These are phyloP conservation scores for Sipha flava DNA, from an alignment of 1,140 invertebrate genomes.

Conservation along the genomic window DNA sequence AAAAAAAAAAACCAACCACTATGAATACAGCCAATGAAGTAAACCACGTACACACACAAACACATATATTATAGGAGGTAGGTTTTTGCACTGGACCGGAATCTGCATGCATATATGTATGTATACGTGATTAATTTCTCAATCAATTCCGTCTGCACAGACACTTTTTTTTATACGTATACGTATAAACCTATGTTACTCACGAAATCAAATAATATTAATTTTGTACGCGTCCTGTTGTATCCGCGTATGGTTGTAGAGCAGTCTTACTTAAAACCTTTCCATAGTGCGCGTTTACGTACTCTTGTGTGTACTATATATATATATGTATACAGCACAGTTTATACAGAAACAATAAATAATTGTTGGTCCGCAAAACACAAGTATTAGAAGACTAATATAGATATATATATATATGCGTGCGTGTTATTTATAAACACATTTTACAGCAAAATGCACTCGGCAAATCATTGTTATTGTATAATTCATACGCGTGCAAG, in stretches of 20 bases:
- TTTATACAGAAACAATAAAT: neutral
- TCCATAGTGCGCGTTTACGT: too few species aligned
- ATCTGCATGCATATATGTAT: neutral
- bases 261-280: too few species aligned
- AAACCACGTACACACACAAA: neutral
- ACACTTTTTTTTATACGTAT: too few species aligned
- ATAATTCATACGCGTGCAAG: too few species aligned
- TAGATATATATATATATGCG: too few species aligned
- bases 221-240: neutral
- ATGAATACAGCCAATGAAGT: neutral
- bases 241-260: too few species aligned
- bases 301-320: neutral
- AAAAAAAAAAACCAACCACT: neutral
- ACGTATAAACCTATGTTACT: neutral
- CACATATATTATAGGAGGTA: neutral
- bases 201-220: neutral
- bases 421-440: neutral
- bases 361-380: neutral
- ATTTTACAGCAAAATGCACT: neutral
- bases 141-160: neutral
- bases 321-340: neutral
- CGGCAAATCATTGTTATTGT: neutral
- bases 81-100: neutral
- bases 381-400: too few species aligned
- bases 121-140: conserved; percentile 7